Evolutionary conservation across 2,888 invertebrate species (phyloP).

Genomic region (Xestia sexstrigata): DNA sequence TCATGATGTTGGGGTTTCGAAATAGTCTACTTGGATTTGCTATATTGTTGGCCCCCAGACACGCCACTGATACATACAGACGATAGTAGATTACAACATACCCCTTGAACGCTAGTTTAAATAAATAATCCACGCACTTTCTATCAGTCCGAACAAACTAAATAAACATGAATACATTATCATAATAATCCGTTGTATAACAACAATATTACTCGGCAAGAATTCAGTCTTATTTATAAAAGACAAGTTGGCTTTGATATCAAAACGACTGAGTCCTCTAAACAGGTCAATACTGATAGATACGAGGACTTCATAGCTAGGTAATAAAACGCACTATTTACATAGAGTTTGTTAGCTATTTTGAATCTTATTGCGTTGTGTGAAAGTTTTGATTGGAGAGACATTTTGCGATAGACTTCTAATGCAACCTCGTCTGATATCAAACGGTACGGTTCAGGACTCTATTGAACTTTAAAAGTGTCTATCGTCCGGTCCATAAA

Average conservation of each 20-base stretch:
- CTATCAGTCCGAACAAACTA: not conserved
- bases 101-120: not conserved
- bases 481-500: not conserved
- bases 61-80: too few species aligned
- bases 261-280: slow-evolving; percentile 13
- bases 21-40: too few species aligned
- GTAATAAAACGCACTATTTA: not conserved
- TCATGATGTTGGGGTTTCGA: too few species aligned
- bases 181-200: slow-evolving; percentile 31
- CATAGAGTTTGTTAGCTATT: not conserved
- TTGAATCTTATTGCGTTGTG: slow-evolving; percentile 1
- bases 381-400: slow-evolving; percentile 5
- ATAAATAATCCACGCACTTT: not conserved
- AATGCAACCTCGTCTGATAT: not conserved
- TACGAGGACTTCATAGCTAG: not conserved
- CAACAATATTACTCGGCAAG: slow-evolving; percentile 10
- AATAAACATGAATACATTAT: slow-evolving; percentile 36
- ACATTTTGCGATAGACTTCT: not conserved
- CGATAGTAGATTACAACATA: not conserved
- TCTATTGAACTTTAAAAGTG: slow-evolving; percentile 12
- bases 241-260: slow-evolving; percentile 14
- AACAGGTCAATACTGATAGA: slow-evolving; percentile 25
- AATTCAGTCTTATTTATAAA: not conserved
- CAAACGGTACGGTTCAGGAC: slow-evolving; percentile 10
- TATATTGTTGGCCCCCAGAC: too few species aligned